A percentile compares a stretch with the other conserved stretches of the same genome.
Conservation (phyloP, 2,888 invertebrate genomes). For the Campopleginae sp. region DNA sequence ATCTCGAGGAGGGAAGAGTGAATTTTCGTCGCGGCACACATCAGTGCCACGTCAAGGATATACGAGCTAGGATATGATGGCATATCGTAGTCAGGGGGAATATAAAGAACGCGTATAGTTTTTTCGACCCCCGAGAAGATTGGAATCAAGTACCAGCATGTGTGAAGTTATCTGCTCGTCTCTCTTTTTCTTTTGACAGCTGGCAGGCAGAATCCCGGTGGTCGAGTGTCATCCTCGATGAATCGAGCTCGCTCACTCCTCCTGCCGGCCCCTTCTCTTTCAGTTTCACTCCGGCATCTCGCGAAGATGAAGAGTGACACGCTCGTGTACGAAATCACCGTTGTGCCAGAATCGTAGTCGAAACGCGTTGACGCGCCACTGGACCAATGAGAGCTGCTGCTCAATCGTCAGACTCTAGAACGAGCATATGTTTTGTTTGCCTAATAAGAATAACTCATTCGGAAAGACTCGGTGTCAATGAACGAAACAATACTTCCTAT, state of each 20-base stretch:
- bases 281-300: constrained; percentile 20
- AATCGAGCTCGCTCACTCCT: constrained; percentile 41
- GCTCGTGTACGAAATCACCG: constrained; percentile 61
- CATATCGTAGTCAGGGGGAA: background rate
- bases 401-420: constrained; percentile 3
- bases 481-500: constrained; percentile 13
- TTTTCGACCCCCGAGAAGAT: constrained; percentile 58
- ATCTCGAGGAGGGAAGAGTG: constrained; percentile 7
- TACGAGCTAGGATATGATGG: constrained; percentile 20
- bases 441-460: constrained; percentile 5
- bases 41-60: background rate
- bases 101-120: constrained; percentile 24
- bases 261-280: constrained; percentile 29
- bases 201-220: constrained; percentile 67
- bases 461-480: constrained; percentile 34
- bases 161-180: constrained; percentile 16
- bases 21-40: constrained; percentile 37
- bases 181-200: constrained; percentile 59
- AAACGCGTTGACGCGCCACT: constrained; percentile 56
- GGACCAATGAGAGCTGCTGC: constrained; percentile 4
- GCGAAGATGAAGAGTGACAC: constrained; percentile 67
- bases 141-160: constrained; percentile 58
- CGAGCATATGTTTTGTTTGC: background rate
- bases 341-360: constrained; percentile 21
- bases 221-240: constrained; percentile 66